Evolutionary conservation across 1,140 invertebrate genomes (phyloP).

Genomic region (Drosophila ogumai): DNA sequence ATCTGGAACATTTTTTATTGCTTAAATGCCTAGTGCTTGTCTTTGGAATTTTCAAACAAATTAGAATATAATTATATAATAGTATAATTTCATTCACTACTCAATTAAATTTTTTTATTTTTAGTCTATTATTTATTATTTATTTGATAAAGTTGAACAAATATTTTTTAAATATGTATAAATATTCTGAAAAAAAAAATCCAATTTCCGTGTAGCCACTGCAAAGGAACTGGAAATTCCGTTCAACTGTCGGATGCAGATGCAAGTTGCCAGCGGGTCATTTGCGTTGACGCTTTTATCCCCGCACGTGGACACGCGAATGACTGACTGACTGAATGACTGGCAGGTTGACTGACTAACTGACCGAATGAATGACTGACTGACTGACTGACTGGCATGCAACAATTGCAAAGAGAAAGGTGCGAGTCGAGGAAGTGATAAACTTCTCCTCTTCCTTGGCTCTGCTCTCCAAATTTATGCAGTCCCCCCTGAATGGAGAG

Average conservation of each 20-base stretch:
- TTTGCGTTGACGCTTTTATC: constrained; percentile 44
- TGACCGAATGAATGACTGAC: constrained; percentile 1
- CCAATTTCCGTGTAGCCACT: constrained; percentile 2
- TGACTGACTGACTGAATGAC: constrained; percentile 19
- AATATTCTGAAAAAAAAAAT: constrained; percentile 3
- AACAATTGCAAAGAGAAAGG: constrained; percentile 44
- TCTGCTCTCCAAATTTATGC: constrained; percentile 51
- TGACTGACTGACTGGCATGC: constrained; percentile 11
- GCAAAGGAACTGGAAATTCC: constrained; percentile 19
- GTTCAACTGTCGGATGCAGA: constrained; percentile 25
- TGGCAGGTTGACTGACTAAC: constrained; percentile 9
- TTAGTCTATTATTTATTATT: background rate
- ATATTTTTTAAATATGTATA: background rate
- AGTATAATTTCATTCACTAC: too few species aligned
- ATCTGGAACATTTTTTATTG: too few species aligned
- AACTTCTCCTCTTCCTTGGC: constrained; percentile 19
- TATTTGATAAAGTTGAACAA: background rate
- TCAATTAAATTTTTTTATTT: background rate
- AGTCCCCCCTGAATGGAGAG: constrained; percentile 12
- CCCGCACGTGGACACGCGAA: constrained; percentile 41
- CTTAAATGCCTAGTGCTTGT: too few species aligned
- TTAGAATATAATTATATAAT: too few species aligned
- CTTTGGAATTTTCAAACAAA: too few species aligned
- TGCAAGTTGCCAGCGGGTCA: constrained; percentile 51
- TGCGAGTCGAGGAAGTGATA: constrained; percentile 20